Evolutionary conservation across 2,888 invertebrate genomes (phyloP).

Genomic region (Polydesmus complanatus): DNA sequence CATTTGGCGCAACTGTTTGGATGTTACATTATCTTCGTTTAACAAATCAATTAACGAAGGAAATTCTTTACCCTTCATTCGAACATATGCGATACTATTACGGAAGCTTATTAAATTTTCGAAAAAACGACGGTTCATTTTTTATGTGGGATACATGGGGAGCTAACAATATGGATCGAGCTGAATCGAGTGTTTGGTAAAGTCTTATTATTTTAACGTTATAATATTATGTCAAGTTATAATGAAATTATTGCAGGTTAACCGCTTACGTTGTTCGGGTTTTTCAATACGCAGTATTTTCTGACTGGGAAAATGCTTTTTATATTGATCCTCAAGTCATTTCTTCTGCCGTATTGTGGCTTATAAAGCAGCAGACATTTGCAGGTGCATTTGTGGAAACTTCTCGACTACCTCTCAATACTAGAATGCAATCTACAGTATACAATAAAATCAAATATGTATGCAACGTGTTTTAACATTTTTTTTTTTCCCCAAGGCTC

Average conservation of each 20-base stretch:
- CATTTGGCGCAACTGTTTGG: slow-evolving; percentile 41
- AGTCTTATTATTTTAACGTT: slow-evolving; percentile 7
- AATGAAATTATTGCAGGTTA: slow-evolving; percentile 29
- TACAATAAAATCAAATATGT: neutral
- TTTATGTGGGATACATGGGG: slow-evolving; percentile 30
- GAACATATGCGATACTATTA: slow-evolving; percentile 15
- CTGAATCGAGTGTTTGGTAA: slow-evolving; percentile 34
- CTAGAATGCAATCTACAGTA: slow-evolving; percentile 17
- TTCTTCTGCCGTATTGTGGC: slow-evolving; percentile 30
- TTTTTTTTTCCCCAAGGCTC: neutral
- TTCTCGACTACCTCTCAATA: slow-evolving; percentile 18
- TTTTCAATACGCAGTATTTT: slow-evolving; percentile 37
- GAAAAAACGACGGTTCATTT: slow-evolving; percentile 29
- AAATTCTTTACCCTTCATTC: slow-evolving; percentile 10
- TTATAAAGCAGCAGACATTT: slow-evolving; percentile 28
- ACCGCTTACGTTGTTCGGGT: slow-evolving; percentile 39
- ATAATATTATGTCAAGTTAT: neutral
- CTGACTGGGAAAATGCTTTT: slow-evolving; percentile 42
- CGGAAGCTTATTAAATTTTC: slow-evolving; percentile 14
- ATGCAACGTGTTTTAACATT: neutral
- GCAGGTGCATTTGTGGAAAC: slow-evolving; percentile 28
- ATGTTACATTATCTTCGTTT: slow-evolving; percentile 40
- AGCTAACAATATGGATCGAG: neutral
- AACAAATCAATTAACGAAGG: slow-evolving; percentile 34
- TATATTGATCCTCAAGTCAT: slow-evolving; percentile 38